Evolutionary conservation across 2,113 vertebrate species (phyloP).

Genomic region (Eurystomus gularis): DNA sequence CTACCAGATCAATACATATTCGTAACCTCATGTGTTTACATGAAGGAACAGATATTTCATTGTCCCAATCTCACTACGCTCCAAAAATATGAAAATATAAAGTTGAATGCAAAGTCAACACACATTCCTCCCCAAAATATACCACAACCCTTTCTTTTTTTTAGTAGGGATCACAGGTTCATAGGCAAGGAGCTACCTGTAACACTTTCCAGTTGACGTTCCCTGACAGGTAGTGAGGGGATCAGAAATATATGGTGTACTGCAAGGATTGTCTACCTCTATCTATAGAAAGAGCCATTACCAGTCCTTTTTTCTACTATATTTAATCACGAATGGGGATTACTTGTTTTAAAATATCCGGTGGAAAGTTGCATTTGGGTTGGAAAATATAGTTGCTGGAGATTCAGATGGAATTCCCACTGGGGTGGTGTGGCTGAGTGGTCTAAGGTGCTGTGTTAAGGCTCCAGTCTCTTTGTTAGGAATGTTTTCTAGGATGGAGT

Average conservation of each 20-base stretch:
- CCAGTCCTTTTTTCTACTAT: background rate
- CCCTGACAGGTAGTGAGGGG: background rate
- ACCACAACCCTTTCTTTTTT: background rate
- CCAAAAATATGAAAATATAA: background rate
- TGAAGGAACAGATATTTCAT: background rate
- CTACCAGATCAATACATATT: background rate
- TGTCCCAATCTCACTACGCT: background rate
- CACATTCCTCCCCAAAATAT: background rate
- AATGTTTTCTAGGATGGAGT: background rate
- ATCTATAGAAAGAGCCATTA: background rate
- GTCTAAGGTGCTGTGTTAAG: conserved; percentile 86
- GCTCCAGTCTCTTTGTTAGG: conserved; percentile 67
- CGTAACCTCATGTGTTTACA: background rate
- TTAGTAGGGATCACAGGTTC: background rate
- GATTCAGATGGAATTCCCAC: background rate
- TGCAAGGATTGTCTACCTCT: background rate
- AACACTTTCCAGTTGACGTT: background rate
- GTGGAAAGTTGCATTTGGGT: background rate
- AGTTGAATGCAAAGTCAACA: background rate
- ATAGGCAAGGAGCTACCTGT: background rate
- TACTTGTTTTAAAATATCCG: background rate
- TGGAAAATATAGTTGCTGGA: background rate
- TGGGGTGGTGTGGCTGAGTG: conserved; percentile 80
- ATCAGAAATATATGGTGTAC: background rate
- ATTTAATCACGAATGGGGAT: background rate